These are phyloP conservation scores for Ptychobarbus kaznakovi DNA, from an alignment of 2,797 vertebrate genomes.

Conservation along the genomic window DNA sequence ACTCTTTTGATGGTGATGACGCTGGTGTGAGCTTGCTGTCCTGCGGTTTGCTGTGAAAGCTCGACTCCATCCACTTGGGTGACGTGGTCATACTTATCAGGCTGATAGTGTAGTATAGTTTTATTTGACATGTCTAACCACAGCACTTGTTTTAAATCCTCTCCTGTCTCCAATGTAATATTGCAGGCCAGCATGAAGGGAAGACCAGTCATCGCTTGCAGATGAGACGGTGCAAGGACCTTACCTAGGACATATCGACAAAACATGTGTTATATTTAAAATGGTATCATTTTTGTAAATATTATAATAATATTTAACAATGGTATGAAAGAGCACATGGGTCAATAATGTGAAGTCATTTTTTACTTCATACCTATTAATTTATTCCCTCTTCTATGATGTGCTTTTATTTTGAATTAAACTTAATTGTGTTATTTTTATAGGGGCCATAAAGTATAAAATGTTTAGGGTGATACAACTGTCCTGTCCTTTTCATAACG, in stretches of 20 bases:
- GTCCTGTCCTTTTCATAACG: background rate
- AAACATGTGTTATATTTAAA: background rate
- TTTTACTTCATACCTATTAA: background rate
- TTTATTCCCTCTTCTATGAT: background rate
- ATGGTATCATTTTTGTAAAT: background rate
- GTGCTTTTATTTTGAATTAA: background rate
- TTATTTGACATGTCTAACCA: conserved; percentile 66
- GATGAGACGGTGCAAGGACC: conserved; percentile 64
- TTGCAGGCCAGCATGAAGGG: conserved; percentile 73
- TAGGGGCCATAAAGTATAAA: background rate
- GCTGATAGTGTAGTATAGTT: conserved; percentile 71
- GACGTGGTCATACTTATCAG: background rate
- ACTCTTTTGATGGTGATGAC: conserved; percentile 71
- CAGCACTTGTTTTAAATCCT: conserved; percentile 72
- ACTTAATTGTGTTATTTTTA: background rate
- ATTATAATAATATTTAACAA: background rate
- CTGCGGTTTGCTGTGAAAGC: conserved; percentile 49
- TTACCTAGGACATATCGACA: conserved; percentile 60
- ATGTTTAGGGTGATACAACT: background rate
- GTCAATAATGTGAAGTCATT: background rate
- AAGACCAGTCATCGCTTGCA: conserved; percentile 59
- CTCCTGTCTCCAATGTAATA: conserved; percentile 55
- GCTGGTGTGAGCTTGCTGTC: conserved; percentile 60
- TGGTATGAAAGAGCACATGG: background rate
- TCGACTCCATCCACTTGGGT: conserved; percentile 58